Evolutionary conservation across 2,113 vertebrate genomes (phyloP).

Genomic region (Perca schrenkii): DNA sequence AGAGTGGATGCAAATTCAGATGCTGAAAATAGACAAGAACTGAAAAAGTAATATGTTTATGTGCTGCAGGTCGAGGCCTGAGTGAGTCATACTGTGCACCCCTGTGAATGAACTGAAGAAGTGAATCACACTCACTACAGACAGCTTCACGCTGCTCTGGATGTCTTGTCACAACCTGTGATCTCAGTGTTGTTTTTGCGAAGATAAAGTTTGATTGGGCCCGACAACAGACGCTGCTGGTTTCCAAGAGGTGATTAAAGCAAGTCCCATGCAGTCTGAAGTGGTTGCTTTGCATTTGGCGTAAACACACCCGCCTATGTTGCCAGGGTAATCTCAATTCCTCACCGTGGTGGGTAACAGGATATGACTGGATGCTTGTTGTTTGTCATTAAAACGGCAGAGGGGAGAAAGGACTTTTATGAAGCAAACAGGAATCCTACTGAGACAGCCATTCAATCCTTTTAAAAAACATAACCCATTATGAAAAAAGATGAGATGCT

Average conservation of each 20-base stretch:
- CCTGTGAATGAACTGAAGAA: conserved; percentile 53
- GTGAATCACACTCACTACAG: conserved; percentile 36
- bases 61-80: neutral
- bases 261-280: conserved; percentile 28
- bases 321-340: conserved; percentile 59
- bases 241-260: conserved; percentile 66
- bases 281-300: conserved; percentile 51
- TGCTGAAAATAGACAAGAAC: conserved; percentile 51
- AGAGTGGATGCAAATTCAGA: neutral
- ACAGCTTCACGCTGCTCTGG: conserved; percentile 29
- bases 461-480: conserved; percentile 44
- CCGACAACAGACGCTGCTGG: conserved; percentile 19
- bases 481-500: conserved; percentile 55
- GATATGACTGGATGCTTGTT: conserved; percentile 65
- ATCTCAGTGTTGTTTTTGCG: conserved; percentile 19
- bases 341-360: conserved; percentile 49
- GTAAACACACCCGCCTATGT: conserved; percentile 45
- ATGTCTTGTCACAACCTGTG: conserved; percentile 41
- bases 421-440: conserved; percentile 46
- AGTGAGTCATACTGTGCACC: conserved; percentile 49
- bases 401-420: conserved; percentile 46
- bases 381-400: conserved; percentile 58
- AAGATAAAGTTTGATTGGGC: conserved; percentile 44
- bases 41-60: conserved; percentile 20
- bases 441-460: conserved; percentile 43